Conservation (phyloP, 1,140 invertebrate genomes). For the Aricia agestis region DNA sequence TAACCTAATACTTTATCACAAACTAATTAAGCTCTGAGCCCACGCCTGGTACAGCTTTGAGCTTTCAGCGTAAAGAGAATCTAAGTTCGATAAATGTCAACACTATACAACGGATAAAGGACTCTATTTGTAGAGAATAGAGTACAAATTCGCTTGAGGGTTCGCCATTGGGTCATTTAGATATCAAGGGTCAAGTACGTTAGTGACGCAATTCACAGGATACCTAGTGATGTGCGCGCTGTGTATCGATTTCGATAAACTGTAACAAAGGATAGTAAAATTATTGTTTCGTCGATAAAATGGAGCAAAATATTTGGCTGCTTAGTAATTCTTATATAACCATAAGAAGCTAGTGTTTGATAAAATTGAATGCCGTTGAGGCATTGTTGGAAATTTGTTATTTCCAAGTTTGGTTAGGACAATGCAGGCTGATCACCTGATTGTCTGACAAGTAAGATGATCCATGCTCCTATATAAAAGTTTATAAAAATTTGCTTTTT, state of each 20-base stretch:
- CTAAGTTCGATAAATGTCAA: slow-evolving; percentile 4
- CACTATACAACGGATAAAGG: neutral
- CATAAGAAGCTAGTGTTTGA: too few species aligned
- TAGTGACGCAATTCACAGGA: slow-evolving; percentile 52
- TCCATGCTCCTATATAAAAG: too few species aligned
- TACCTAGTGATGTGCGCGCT: slow-evolving; percentile 33
- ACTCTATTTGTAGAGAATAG: slow-evolving; percentile 12
- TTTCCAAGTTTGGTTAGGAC: too few species aligned
- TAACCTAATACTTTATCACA: neutral
- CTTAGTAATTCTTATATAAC: too few species aligned
- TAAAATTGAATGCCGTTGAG: too few species aligned
- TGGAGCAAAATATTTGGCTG: too few species aligned
- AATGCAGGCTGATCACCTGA: too few species aligned
- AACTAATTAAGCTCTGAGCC: slow-evolving; percentile 4
- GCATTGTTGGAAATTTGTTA: too few species aligned
- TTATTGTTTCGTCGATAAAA: too few species aligned
- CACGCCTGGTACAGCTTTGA: neutral
- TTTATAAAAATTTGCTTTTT: too few species aligned
- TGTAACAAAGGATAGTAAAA: neutral
- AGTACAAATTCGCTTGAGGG: slow-evolving; percentile 24
- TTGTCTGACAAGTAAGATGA: too few species aligned
- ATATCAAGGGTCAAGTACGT: slow-evolving; percentile 51
- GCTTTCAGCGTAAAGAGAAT: slow-evolving; percentile 6
- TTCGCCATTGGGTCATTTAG: slow-evolving; percentile 21
- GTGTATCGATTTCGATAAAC: slow-evolving; percentile 26